These are phyloP conservation scores for Accipiter virgatus DNA, from an alignment of 2,113 vertebrate genomes.

Conservation along the genomic window DNA sequence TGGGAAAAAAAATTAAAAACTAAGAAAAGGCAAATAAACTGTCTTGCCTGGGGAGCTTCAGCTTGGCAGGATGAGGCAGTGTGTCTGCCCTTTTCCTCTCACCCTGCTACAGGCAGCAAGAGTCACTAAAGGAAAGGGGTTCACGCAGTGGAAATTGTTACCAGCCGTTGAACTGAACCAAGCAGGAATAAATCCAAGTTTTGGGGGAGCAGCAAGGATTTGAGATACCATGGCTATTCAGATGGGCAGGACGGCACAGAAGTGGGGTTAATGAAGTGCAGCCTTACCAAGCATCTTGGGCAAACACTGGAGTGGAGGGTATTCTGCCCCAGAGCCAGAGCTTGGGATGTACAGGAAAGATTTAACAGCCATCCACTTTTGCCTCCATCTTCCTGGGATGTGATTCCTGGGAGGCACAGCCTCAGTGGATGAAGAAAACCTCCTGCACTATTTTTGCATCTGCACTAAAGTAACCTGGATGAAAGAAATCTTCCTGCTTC, in stretches of 20 bases:
- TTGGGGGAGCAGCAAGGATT: not conserved
- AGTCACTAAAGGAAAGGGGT: not conserved
- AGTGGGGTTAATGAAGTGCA: not conserved
- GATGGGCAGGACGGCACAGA: not conserved
- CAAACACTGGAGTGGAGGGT: not conserved
- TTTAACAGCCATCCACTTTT: not conserved
- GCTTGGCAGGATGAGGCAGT: not conserved
- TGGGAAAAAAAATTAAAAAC: not conserved
- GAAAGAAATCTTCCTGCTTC: not conserved
- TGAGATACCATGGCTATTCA: not conserved
- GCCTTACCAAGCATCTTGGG: not conserved
- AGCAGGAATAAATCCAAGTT: not conserved
- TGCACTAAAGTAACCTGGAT: not conserved
- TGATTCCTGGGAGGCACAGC: not conserved
- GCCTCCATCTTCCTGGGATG: not conserved
- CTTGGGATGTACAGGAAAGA: not conserved
- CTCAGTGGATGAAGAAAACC: not conserved
- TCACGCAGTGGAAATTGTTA: not conserved
- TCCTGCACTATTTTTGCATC: not conserved
- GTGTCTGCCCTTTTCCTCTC: not conserved
- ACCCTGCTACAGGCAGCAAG: not conserved
- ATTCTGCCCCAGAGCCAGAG: not conserved
- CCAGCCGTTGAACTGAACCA: not conserved
- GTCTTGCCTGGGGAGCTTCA: not conserved
- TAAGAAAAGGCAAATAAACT: not conserved